A percentile compares a stretch with the other conserved stretches of the same genome.
Evolutionary conservation across 2,113 vertebrate genomes (phyloP).

Genomic region (Scatophagus argus): DNA sequence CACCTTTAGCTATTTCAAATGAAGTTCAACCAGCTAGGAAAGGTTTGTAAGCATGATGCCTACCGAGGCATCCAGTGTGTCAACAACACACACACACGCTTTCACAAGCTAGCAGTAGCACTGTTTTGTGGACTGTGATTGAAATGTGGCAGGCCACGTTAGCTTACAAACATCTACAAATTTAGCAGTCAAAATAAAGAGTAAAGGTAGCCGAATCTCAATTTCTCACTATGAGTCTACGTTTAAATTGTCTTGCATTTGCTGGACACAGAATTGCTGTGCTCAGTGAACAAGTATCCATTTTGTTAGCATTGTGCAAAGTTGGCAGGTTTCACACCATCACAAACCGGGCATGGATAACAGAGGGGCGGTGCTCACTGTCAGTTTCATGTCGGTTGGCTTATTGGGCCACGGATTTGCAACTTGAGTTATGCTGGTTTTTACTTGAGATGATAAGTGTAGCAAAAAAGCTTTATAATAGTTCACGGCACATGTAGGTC

Average conservation of each 20-base stretch:
- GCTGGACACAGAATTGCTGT: not conserved
- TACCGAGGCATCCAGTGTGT: conserved; percentile 11
- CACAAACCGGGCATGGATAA: conserved; percentile 70
- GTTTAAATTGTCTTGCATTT: not conserved
- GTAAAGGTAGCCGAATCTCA: not conserved
- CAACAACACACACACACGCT: conserved; percentile 20
- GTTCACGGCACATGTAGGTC: not conserved
- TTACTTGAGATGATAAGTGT: rapidly evolving
- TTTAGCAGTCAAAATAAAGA: not conserved
- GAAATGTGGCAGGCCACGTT: conserved; percentile 59
- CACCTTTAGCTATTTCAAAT: rapidly evolving
- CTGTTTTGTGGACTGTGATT: conserved; percentile 56
- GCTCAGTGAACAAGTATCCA: conserved; percentile 6
- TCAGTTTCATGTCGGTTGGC: conserved; percentile 21
- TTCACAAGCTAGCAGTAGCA: conserved; percentile 14
- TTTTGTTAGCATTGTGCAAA: conserved; percentile 54
- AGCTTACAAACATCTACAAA: not conserved
- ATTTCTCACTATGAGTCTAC: not conserved
- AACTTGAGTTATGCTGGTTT: not conserved
- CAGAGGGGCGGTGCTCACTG: conserved; percentile 73
- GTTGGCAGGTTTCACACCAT: conserved; percentile 63
- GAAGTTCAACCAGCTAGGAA: not conserved
- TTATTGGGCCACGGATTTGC: not conserved
- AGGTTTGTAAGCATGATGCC: not conserved
- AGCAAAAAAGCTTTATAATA: not conserved